These are phyloP conservation scores for Dicyrtoma fusca DNA, from an alignment of 2,888 invertebrate species.

Conservation along the genomic window DNA sequence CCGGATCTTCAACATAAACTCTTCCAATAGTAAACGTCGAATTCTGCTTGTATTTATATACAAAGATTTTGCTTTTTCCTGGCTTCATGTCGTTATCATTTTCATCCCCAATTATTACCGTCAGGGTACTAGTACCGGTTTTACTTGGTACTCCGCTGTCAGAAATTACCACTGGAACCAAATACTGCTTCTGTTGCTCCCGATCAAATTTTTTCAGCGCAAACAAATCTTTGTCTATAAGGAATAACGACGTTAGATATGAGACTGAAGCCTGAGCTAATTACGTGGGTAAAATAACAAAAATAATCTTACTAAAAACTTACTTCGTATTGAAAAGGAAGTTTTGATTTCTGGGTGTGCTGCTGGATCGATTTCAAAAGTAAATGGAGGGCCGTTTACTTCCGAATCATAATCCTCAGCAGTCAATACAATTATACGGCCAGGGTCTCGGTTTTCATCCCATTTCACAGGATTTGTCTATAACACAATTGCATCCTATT, in stretches of 20 bases:
- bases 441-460: conserved; percentile 76
- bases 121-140: conserved; percentile 81
- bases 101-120: conserved; percentile 88
- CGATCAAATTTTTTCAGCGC: conserved; percentile 71
- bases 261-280: too few relatives aligned
- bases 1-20: conserved; percentile 90
- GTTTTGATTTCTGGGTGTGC: conserved; percentile 70
- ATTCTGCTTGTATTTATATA: conserved; percentile 89
- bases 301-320: conserved; percentile 57
- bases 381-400: conserved; percentile 83
- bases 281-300: too few relatives aligned
- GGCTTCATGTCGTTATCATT: conserved; percentile 90
- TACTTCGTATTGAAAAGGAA: conserved; percentile 73
- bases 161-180: conserved; percentile 83
- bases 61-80: conserved; percentile 87
- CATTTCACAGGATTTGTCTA: conserved; percentile 75
- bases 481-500: too few relatives aligned
- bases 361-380: conserved; percentile 69
- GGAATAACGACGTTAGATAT: too few relatives aligned
- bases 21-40: conserved; percentile 84
- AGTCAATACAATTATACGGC: conserved; percentile 68
- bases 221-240: conserved; percentile 36
- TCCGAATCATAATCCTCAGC: conserved; percentile 79
- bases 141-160: conserved; percentile 76
- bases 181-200: conserved; percentile 82